Percentiles rank a stretch among this genome's conserved stretches.
These are phyloP conservation scores for Octopus bimaculoides DNA, from an alignment of 1,140 invertebrate species.

Conservation along the genomic window DNA sequence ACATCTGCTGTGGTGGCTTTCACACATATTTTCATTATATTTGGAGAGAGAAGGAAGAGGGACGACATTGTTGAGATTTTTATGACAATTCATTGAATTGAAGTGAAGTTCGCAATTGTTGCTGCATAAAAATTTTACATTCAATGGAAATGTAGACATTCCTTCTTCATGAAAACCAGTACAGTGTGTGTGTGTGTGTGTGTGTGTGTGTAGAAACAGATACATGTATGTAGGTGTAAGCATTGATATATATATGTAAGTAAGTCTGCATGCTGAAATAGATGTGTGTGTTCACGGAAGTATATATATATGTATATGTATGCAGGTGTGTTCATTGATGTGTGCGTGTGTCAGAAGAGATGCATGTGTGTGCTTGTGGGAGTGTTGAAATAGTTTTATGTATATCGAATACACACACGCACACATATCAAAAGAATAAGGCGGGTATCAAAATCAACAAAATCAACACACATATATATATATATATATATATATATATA, in stretches of 20 bases:
- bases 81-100: too few species aligned
- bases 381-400: too few species aligned
- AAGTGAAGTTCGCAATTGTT: too few species aligned
- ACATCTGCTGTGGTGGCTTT: too few species aligned
- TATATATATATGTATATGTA: not conserved
- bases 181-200: not conserved
- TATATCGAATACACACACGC: too few species aligned
- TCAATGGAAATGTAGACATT: not conserved
- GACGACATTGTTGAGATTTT: too few species aligned
- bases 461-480: not conserved
- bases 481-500: slow-evolving; percentile 4
- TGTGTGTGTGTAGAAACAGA: not conserved
- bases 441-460: too few species aligned
- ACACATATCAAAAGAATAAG: too few species aligned
- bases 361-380: not conserved
- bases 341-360: not conserved
- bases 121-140: not conserved
- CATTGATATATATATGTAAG: not conserved
- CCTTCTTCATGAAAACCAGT: not conserved
- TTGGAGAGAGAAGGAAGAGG: too few species aligned
- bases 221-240: not conserved
- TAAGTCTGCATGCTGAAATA: not conserved
- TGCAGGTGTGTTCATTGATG: not conserved
- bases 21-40: too few species aligned
- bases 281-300: not conserved